Evolutionary conservation across 1,140 invertebrate genomes (phyloP), one percentile per base, ranked within the genome.

Genomic region (Drosophila truncata): DNA sequence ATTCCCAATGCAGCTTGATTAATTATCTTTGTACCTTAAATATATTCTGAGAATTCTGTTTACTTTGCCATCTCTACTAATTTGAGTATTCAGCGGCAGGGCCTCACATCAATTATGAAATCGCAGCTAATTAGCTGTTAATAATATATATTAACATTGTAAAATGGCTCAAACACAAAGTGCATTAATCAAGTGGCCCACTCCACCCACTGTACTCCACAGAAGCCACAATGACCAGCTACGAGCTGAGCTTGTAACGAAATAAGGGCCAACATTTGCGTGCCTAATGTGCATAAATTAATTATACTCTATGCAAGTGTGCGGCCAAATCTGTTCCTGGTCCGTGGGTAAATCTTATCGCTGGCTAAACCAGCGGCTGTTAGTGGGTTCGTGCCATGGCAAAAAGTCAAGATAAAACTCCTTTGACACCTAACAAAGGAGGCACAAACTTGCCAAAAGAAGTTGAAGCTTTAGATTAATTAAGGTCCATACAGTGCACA

Each of bases 81-180:
- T 29, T 29, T 7, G 10, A 10, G 9, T 18, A 42, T 18, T 20
- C 41, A 10, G 7, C 4, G 9, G 16, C 16, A 27, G 16, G 2
- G 23, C 50, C 27, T 44, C 41, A 35, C 66, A 80, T 84, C 66
- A 88, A 72, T 84, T 70, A 66, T 80, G 52, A 49, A 82, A 91
- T 85, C 66, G 62, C 70, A 78, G 80, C 80, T 86, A 91, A 91
- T 91, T 91, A 91, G 76, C 82, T 91, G 86, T 86, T 91, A 91
- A 91, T 91, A 82, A 91, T 82, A 83, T 82, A 78, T 80, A 91
- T 91, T 91, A 86, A 82, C 86, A 80, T 78, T 86, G 86, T 69
- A 72, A 75, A 80, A 75, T 80, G 67, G 62, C 62, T 64, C 42
- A 72, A 31, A 69, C 64, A 65, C 73, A 90, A 88, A 88, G 85